Base-by-base conservation (phyloP, 2,113 vertebrate genomes). In the Notiomystis cincta region DNA sequence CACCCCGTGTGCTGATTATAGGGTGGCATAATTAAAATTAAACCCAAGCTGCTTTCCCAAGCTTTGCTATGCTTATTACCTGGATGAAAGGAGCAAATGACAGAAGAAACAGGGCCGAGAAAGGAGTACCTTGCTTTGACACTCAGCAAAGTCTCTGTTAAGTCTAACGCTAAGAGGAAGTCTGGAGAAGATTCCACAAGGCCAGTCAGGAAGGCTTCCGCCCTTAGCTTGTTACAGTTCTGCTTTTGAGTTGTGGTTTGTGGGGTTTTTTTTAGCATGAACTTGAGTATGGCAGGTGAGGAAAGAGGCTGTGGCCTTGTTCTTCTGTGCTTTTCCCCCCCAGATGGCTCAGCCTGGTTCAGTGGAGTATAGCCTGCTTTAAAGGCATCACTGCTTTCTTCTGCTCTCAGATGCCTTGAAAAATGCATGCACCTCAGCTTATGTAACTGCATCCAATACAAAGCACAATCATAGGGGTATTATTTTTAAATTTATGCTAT, bases 1-100 rank as follows among this genome's bases (percentile, higher is more conserved):
- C 64, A 77, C 60, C 17, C 22, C 40, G 1, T 31, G 23, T 0
- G 0, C 35, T 4, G 1, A 19, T 67, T 64, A 15, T 17, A 33
- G 45, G 15, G 35, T 2, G 1, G 30, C 38, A 16, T 75, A 33
- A 54, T 64, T 75, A 38, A 89, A 83, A 80, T 65, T 37, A 73
- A 64, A 47, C 3, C 48, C 35, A 61, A 10, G 40, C 23, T 7
- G 2, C 37, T 82, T 84, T 94, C 42, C 11, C 33, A 40, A 48
- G 42, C 60, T 76, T 56, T 66, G n/a, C 48, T 57, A 1, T 79
- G 54, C 45, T 57, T 79, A 42, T 54, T 77, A 65, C 28, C 31
- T 65, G 19, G 64, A 56, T 61, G 48, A 37, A 58, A 51, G 73
- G 47, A 71, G 19, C 19, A 25, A 66, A 84, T 72, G 54, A 48